phyloP scores from a whole-genome alignment of 1,140 invertebrate species.

The Bombus turneri region DNA sequence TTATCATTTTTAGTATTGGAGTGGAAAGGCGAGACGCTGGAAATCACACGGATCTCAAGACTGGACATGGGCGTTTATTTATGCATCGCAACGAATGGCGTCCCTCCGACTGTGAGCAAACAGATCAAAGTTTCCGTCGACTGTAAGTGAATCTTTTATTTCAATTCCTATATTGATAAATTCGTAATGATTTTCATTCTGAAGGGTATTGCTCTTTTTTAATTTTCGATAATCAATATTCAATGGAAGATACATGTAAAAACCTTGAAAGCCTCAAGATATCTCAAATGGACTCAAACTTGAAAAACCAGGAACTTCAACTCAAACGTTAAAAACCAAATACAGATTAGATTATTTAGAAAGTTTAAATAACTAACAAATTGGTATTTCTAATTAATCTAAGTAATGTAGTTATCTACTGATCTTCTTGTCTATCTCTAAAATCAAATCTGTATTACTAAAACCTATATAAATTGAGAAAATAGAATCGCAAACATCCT shows the following conservation, averaged over 20 bases:
- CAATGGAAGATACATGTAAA: no score
- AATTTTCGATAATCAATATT: no score
- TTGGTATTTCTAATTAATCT: background rate
- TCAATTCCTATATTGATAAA: no score
- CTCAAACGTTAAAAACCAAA: no score
- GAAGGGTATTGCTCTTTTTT: background rate
- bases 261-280: no score
- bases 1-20: slow-evolving; percentile 86
- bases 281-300: no score
- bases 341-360: background rate
- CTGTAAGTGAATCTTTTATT: slow-evolving; percentile 87
- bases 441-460: background rate
- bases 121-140: slow-evolving; percentile 96
- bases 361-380: background rate
- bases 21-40: slow-evolving; percentile 92
- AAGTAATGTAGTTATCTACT: background rate
- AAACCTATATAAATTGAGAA: background rate
- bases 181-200: background rate
- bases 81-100: slow-evolving; percentile 91
- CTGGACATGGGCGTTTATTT: slow-evolving; percentile 95
- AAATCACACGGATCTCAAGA: slow-evolving; percentile 92
- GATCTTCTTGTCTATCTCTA: no score
- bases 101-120: slow-evolving; percentile 92
- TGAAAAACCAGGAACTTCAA: no score
- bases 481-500: background rate